Evolutionary conservation across 2,888 invertebrate genomes (phyloP).

Genomic region (Bibio marci): DNA sequence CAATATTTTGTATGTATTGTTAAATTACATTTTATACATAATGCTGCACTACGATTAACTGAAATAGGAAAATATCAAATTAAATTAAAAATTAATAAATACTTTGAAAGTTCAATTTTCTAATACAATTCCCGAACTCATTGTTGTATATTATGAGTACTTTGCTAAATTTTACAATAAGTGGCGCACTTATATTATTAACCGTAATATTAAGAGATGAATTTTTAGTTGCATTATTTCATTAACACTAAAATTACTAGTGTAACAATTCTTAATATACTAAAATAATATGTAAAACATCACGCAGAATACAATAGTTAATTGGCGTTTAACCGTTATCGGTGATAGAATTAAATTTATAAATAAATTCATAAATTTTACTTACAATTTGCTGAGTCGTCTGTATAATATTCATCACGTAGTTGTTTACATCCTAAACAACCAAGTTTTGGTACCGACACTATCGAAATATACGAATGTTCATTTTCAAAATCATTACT

Average conservation of each 20-base stretch:
- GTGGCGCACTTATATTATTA: too few species aligned
- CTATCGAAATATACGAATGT: slow-evolving; percentile 28
- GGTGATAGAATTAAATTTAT: slow-evolving; percentile 1
- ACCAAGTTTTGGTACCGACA: slow-evolving; percentile 40
- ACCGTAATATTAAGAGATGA: too few species aligned
- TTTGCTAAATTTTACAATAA: slow-evolving; percentile 12
- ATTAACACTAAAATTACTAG: too few species aligned
- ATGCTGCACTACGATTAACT: slow-evolving; percentile 42
- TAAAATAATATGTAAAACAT: too few species aligned
- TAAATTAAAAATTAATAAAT: slow-evolving; percentile 1
- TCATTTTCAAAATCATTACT: slow-evolving; percentile 26
- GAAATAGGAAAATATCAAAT: slow-evolving; percentile 14
- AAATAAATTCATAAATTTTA: not conserved
- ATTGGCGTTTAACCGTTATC: too few species aligned
- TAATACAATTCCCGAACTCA: too few species aligned
- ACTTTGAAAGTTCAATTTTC: not conserved
- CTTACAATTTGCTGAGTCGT: slow-evolving; percentile 14
- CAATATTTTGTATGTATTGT: slow-evolving; percentile 86
- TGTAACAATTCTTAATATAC: too few species aligned
- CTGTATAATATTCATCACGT: slow-evolving; percentile 30
- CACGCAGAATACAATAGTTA: too few species aligned
- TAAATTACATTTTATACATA: slow-evolving; percentile 77
- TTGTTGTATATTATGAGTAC: slow-evolving; percentile 8
- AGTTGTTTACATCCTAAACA: slow-evolving; percentile 41
- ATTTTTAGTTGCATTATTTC: too few species aligned